Conservation (phyloP, 1,140 invertebrate genomes). For the Drosophila lowei region DNA sequence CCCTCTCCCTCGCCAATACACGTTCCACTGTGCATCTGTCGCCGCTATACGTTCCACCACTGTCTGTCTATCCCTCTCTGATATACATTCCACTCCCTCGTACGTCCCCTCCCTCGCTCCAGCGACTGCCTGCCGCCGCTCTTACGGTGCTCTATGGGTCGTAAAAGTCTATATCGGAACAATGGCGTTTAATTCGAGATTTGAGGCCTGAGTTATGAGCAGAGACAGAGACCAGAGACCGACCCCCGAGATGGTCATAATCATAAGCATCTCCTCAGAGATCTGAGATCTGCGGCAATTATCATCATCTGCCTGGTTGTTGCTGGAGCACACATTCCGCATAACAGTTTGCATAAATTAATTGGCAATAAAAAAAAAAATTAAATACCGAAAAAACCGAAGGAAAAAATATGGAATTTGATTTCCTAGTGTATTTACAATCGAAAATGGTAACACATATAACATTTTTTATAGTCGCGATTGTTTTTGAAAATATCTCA, state of each 20-base stretch:
- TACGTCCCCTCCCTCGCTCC: background rate
- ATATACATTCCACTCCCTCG: no score
- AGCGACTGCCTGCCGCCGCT: background rate
- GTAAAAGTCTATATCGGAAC: conserved; percentile 58
- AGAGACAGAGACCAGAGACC: conserved; percentile 7
- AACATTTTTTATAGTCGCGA: conserved; percentile 24
- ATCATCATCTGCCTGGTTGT: conserved; percentile 8
- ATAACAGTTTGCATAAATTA: conserved; percentile 73
- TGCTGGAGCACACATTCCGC: conserved; percentile 45
- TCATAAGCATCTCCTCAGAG: conserved; percentile 22
- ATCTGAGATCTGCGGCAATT: conserved; percentile 38
- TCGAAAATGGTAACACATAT: conserved; percentile 36
- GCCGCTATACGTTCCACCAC: no score
- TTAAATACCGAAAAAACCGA: background rate
- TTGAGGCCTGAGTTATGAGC: conserved; percentile 65
- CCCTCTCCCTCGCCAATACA: no score
- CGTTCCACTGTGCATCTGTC: no score
- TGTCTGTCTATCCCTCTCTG: no score
- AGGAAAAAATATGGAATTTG: conserved; percentile 36
- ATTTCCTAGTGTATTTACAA: conserved; percentile 40
- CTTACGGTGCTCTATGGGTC: conserved; percentile 23
- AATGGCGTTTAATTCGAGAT: conserved; percentile 73
- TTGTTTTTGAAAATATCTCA: conserved; percentile 29
- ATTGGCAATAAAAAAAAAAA: conserved; percentile 43
- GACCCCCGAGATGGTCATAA: conserved; percentile 42